phyloP scores from a whole-genome alignment of 2,888 invertebrate species.

The Drosophila limbata region DNA sequence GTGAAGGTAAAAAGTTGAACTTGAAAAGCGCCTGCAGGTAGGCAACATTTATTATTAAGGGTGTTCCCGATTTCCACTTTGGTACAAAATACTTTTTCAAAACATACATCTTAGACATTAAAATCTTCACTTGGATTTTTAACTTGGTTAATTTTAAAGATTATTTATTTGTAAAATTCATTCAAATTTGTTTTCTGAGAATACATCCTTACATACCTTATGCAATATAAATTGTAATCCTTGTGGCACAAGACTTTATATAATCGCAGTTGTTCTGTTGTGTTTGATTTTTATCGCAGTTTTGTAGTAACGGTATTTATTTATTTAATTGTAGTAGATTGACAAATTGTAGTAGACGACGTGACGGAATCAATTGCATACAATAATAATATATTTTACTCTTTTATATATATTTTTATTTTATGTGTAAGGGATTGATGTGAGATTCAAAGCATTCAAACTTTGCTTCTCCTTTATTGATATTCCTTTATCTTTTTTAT shows the following conservation, averaged over 20 bases:
- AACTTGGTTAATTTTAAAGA: too few relatives aligned
- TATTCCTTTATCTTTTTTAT: background rate
- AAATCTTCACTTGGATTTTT: too few relatives aligned
- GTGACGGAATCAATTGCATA: conserved; percentile 79
- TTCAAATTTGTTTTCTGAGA: background rate
- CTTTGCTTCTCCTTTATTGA: conserved; percentile 14
- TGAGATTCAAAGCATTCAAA: conserved; percentile 34
- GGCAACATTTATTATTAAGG: conserved; percentile 36
- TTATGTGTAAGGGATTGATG: conserved; percentile 15
- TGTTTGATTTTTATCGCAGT: conserved; percentile 36
- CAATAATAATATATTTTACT: conserved; percentile 52
- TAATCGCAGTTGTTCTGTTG: conserved; percentile 27
- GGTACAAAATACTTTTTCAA: too few relatives aligned
- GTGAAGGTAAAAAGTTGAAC: conserved; percentile 39
- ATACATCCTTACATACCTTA: conserved; percentile 43
- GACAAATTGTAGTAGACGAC: conserved; percentile 82
- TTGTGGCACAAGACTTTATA: conserved; percentile 15
- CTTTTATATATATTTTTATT: conserved; percentile 23
- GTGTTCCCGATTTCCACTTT: background rate
- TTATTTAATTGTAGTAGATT: conserved; percentile 49
- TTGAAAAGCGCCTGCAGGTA: conserved; percentile 49
- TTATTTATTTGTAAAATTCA: too few relatives aligned
- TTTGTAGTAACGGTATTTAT: conserved; percentile 40
- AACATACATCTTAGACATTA: too few relatives aligned
- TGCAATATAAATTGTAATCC: conserved; percentile 41